Evolutionary conservation across 2,113 vertebrate genomes (phyloP).

Genomic region (Toxotes jaculatrix): DNA sequence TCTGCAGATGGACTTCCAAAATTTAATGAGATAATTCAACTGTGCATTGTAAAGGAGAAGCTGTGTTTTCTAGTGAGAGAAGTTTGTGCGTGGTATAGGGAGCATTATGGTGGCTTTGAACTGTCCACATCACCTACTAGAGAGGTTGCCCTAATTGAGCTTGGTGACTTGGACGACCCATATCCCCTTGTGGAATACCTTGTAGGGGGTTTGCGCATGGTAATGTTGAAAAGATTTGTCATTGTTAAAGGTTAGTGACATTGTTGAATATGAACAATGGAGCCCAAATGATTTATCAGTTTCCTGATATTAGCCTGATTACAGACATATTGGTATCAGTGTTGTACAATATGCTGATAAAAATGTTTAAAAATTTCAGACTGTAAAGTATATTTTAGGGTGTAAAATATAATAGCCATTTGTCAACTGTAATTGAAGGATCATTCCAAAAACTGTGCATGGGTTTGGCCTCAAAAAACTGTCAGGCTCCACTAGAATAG

Average conservation of each 20-base stretch:
- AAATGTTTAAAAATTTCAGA: too few species aligned
- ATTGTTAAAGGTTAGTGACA: slow-evolving; percentile 8
- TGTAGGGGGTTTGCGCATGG: slow-evolving; percentile 39
- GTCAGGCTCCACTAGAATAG: not conserved
- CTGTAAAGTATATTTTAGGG: too few species aligned
- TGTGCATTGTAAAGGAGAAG: slow-evolving; percentile 50
- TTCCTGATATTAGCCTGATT: too few species aligned
- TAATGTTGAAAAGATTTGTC: slow-evolving; percentile 32
- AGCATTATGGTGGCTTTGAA: slow-evolving; percentile 55
- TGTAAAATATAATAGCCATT: too few species aligned
- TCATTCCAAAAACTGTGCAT: too few species aligned
- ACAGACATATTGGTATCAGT: too few species aligned
- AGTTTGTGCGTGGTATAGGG: slow-evolving; percentile 48
- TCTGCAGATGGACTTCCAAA: slow-evolving; percentile 48
- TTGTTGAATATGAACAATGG: not conserved
- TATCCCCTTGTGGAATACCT: slow-evolving; percentile 46
- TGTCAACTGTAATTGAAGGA: too few species aligned
- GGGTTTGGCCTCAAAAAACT: too few species aligned
- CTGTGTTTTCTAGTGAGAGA: not conserved
- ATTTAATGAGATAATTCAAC: slow-evolving; percentile 43
- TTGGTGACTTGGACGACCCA: slow-evolving; percentile 51
- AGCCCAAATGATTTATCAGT: too few species aligned
- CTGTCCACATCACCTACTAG: slow-evolving; percentile 12
- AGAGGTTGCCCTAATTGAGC: slow-evolving; percentile 59
- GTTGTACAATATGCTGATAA: too few species aligned